Percentiles rank a stretch among this genome's conserved stretches.
phyloP scores from a whole-genome alignment of 1,140 invertebrate genomes.

The Eumeta japonica region DNA sequence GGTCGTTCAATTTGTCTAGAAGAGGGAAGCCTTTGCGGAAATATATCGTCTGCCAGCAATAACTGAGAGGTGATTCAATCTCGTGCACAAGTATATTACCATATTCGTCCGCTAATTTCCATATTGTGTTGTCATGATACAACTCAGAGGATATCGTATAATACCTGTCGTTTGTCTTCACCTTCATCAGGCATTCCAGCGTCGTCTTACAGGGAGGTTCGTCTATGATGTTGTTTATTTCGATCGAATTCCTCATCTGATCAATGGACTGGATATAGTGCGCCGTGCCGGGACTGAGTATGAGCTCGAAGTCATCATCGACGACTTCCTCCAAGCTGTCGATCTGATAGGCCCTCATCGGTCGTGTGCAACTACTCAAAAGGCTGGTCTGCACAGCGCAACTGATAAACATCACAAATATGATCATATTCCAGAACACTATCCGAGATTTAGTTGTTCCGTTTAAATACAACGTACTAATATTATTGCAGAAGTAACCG shows the following conservation, averaged over 20 bases:
- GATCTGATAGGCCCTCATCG: constrained; percentile 7
- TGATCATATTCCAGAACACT: constrained; percentile 8
- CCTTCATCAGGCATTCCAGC: constrained; percentile 3
- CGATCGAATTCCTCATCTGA: constrained; percentile 1
- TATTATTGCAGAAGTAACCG: constrained; percentile 15
- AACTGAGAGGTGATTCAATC: constrained; percentile 6
- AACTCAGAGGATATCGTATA: constrained; percentile 3
- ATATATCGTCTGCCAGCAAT: constrained; percentile 8
- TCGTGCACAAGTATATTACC: constrained; percentile 5
- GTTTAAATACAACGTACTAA: constrained; percentile 2
- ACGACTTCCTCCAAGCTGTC: constrained; percentile 7
- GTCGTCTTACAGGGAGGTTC: constrained; percentile 1
- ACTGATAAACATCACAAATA: constrained; percentile 11
- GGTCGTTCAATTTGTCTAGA: not conserved
- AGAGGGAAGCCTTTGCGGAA: constrained; percentile 11
- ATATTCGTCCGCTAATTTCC: constrained; percentile 4
- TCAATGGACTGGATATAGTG: no score
- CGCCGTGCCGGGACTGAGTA: constrained; percentile 3
- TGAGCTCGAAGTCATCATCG: constrained; percentile 1
- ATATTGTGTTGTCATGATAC: constrained; percentile 1
- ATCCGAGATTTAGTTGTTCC: constrained; percentile 5
- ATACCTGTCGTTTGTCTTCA: constrained; percentile 1
- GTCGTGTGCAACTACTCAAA: constrained; percentile 9
- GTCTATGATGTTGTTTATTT: not conserved
- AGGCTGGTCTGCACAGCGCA: constrained; percentile 11